Percentiles rank a stretch among this genome's conserved stretches.
These are phyloP conservation scores for Phylloscopus trochilus DNA, from an alignment of 2,113 vertebrate species.

Conservation along the genomic window DNA sequence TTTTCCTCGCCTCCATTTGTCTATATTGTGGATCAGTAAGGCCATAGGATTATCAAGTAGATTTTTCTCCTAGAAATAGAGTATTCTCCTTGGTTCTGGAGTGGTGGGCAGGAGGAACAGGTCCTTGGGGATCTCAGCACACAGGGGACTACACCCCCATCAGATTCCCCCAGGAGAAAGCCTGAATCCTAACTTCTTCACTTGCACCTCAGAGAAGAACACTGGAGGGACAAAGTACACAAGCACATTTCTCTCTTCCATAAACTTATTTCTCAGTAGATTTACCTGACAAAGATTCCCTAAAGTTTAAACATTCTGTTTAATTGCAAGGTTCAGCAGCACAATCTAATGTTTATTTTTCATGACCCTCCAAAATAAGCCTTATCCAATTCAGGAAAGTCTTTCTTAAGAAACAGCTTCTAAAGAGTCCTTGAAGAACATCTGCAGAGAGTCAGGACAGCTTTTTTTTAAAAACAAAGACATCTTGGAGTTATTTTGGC, in stretches of 20 bases:
- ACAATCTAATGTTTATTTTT: background rate
- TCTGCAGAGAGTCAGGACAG: background rate
- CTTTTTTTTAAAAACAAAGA: constrained; percentile 2
- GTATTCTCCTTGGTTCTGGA: background rate
- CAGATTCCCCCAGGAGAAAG: background rate
- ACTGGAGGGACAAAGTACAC: background rate
- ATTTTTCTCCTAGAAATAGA: background rate
- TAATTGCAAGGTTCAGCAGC: background rate
- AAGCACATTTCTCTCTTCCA: background rate
- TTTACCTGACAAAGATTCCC: background rate
- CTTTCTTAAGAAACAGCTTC: constrained; percentile 27
- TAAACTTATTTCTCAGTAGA: background rate
- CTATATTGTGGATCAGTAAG: background rate
- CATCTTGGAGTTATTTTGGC: background rate
- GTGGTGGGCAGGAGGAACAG: background rate
- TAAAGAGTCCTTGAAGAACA: constrained; percentile 20
- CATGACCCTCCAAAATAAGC: background rate
- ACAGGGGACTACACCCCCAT: background rate
- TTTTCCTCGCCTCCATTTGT: background rate
- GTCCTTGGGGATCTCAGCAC: background rate
- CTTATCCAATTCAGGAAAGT: constrained; percentile 13
- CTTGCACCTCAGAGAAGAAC: background rate
- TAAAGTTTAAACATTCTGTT: background rate
- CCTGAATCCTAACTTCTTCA: background rate
- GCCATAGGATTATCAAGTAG: background rate